Conservation (phyloP, 2,888 invertebrate genomes). For the Reticulitermes lucifugus region DNA sequence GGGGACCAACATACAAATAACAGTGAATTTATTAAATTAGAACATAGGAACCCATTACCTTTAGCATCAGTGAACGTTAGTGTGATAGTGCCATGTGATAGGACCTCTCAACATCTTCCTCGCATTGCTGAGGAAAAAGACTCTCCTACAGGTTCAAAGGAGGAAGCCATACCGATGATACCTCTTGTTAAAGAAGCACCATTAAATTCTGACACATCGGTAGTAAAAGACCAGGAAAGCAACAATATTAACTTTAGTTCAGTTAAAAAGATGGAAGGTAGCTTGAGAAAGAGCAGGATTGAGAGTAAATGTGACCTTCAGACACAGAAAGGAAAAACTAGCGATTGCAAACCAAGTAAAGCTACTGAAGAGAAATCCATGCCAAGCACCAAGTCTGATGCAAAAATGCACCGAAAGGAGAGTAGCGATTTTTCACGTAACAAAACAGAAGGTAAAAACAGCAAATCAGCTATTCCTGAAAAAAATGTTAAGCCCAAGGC, state of each 20-base stretch:
- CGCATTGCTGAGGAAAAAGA: conserved; percentile 91
- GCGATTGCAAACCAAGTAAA: conserved; percentile 9
- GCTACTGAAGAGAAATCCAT: neutral
- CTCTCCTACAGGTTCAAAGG: conserved; percentile 74
- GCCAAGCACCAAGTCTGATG: neutral
- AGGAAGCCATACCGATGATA: conserved; percentile 55
- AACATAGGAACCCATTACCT: conserved; percentile 22
- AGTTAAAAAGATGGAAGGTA: conserved; percentile 2
- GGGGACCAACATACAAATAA: conserved; percentile 24
- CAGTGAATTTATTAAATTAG: conserved; percentile 37
- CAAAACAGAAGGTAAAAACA: conserved; percentile 22
- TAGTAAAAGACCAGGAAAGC: conserved; percentile 6
- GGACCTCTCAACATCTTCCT: conserved; percentile 69
- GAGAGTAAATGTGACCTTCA: neutral
- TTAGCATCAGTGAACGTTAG: conserved; percentile 34
- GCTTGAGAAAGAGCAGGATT: neutral
- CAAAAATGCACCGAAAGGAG: conserved; percentile 18
- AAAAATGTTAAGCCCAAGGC: conserved; percentile 17
- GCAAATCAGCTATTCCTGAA: conserved; percentile 6
- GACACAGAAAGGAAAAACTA: conserved; percentile 20
- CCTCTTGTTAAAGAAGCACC: conserved; percentile 1
- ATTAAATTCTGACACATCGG: neutral
- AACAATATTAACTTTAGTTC: neutral
- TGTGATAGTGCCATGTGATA: conserved; percentile 61
- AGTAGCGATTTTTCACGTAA: neutral